Percentiles rank a stretch among this genome's conserved stretches.
These are phyloP conservation scores for Spodoptera littoralis DNA, from an alignment of 2,888 invertebrate genomes.

Conservation along the genomic window DNA sequence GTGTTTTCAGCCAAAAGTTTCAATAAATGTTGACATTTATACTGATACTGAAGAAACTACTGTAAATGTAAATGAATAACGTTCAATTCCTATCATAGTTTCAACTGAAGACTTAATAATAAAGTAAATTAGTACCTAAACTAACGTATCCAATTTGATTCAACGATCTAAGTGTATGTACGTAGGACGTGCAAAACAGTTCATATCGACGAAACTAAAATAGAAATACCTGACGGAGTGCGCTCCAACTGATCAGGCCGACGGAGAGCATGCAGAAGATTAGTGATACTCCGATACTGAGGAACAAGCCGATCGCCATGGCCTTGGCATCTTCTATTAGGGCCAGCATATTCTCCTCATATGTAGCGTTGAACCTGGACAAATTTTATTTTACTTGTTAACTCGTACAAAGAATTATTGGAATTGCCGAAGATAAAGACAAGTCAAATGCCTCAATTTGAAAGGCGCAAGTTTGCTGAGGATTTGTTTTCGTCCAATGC, in stretches of 20 bases:
- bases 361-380: constrained; percentile 80
- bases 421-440: no score
- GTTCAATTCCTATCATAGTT: no score
- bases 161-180: constrained; percentile 6
- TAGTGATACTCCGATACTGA: constrained; percentile 73
- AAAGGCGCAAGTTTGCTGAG: no score
- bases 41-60: no score
- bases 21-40: no score
- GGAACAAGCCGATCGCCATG: constrained; percentile 85
- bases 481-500: no score
- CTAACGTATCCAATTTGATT: constrained; percentile 8
- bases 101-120: no score
- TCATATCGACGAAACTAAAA: constrained; percentile 4
- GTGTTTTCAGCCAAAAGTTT: no score
- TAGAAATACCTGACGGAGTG: constrained; percentile 82
- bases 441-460: no score
- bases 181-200: neutral
- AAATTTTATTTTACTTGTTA: constrained; percentile 10
- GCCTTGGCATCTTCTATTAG: constrained; percentile 87
- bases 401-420: no score
- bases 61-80: no score
- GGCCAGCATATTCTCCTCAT: constrained; percentile 86
- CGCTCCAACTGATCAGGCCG: constrained; percentile 89
- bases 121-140: no score
- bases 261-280: constrained; percentile 84